A percentile compares a stretch with the other conserved stretches of the same genome.
Evolutionary conservation across 2,888 invertebrate genomes (phyloP).

Genomic region (Aplocera efformata): DNA sequence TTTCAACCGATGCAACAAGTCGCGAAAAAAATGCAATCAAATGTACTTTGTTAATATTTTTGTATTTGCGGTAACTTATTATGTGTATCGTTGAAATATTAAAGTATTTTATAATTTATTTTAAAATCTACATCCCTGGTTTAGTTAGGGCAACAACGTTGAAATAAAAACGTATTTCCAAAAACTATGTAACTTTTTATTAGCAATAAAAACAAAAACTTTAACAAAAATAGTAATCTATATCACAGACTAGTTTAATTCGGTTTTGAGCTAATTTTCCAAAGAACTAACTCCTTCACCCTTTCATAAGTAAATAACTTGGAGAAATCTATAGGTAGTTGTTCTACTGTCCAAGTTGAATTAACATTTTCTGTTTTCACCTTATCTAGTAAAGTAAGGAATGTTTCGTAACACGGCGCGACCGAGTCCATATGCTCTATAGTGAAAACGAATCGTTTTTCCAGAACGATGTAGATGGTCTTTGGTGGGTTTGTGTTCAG

Average conservation of each 20-base stretch:
- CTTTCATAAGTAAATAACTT: constrained; percentile 91
- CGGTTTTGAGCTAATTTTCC: constrained; percentile 81
- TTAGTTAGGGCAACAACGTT: constrained; percentile 37
- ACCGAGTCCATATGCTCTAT: constrained; percentile 88
- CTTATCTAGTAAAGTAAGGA: constrained; percentile 81
- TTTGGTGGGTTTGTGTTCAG: constrained; percentile 81
- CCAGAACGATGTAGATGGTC: constrained; percentile 86
- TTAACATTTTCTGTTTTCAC: constrained; percentile 64
- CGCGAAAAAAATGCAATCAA: no score
- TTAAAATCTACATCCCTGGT: constrained; percentile 21
- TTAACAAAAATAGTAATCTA: constrained; percentile 31
- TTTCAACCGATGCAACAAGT: no score
- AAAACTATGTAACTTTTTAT: constrained; percentile 1
- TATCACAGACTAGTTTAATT: constrained; percentile 47
- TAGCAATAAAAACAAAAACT: constrained; percentile 6
- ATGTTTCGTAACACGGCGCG: constrained; percentile 94
- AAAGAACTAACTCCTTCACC: constrained; percentile 87
- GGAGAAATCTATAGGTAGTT: constrained; percentile 85
- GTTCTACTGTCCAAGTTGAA: constrained; percentile 80
- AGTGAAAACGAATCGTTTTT: constrained; percentile 93
- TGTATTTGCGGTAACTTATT: constrained; percentile 17
- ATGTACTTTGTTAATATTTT: constrained; percentile 9
- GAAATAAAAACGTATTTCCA: constrained; percentile 35
- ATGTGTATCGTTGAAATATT: constrained; percentile 26
- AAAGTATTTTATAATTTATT: constrained; percentile 22